Base-by-base conservation (phyloP, 1,140 invertebrate genomes). In the Hylaeus volcanicus region DNA sequence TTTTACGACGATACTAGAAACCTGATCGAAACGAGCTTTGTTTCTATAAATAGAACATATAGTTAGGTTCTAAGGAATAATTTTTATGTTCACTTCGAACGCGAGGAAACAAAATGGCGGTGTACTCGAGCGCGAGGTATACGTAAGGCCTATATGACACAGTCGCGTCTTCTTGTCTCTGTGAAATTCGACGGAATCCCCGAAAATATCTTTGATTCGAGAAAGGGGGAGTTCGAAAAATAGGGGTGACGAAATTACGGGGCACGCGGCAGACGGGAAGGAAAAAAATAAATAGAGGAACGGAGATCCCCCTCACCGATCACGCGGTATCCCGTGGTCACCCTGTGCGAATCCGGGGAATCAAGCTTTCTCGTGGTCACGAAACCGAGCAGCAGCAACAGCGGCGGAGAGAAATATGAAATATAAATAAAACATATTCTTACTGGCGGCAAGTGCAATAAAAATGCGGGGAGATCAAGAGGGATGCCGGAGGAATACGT, bases 381-480 rank as follows among this genome's bases (percentile, higher is more conserved):
- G 69, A 65, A 56, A 56, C 56, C 69, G 51, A 53, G 39, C 77
- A 56, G 11, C 15, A 39, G 11, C 43, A 45, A 5, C 60, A 26
- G 56, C 55, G 56, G 74, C 43, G 74, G 65, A 75, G 79, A 86
- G 78, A 92, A 93, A 92, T 93, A 93, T 92, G 91, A 92, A 93
- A 91, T 93, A 93, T 93, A 93, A 93, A 93, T 93, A 93, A 92
- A 93, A 93, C 90, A 92, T 93, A 92, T 92, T 92, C 91, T 91
- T 89, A 88, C 85, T 81, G 77, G 83, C 81, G 81, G 85, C 83
- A 83, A 86, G 90, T 91, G 91, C 88, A 91, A 93, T 92, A 93
- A 93, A 93, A 93, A 93, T 93, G 90, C 90, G 90, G 91, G 89
- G 90, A 93, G 92, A 93, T 93, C 93, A 93, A 91, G 91, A 87